Percentiles rank a stretch among this genome's conserved stretches.
phyloP scores from a whole-genome alignment of 2,113 vertebrate species.

The Equus przewalskii region DNA sequence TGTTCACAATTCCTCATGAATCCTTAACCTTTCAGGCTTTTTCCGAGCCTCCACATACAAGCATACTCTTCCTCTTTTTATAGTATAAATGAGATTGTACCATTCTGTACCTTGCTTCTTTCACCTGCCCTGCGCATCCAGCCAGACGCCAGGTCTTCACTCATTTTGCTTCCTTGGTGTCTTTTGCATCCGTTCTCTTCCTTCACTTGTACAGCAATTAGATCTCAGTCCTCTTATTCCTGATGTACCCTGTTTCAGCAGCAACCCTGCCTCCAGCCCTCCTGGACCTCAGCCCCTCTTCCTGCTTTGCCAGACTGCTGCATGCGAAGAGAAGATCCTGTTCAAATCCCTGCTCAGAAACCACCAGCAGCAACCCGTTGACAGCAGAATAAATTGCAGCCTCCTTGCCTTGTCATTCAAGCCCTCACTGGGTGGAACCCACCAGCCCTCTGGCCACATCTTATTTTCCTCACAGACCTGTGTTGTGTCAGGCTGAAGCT shows the following conservation, averaged over 20 bases:
- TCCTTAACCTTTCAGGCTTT: constrained; percentile 32
- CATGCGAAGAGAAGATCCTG: background rate
- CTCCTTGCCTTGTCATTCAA: background rate
- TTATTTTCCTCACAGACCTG: background rate
- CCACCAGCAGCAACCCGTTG: background rate
- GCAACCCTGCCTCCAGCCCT: background rate
- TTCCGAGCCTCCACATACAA: background rate
- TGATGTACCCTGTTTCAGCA: background rate
- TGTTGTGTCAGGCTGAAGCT: background rate
- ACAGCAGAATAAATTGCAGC: background rate
- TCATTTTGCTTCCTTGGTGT: background rate
- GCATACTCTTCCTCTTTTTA: background rate
- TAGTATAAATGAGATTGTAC: background rate
- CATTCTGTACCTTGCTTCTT: background rate
- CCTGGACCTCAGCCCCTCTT: background rate
- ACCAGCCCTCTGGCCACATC: background rate
- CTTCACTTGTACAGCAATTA: too few species aligned
- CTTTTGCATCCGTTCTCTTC: background rate
- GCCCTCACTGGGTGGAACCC: background rate
- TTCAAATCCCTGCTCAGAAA: background rate
- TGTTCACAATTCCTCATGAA: constrained; percentile 35
- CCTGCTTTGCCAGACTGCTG: background rate
- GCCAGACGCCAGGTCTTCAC: background rate
- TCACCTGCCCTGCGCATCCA: background rate
- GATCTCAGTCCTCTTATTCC: background rate